Evolutionary conservation across 2,888 invertebrate genomes (phyloP).

Genomic region (Dryomyza anilis): DNA sequence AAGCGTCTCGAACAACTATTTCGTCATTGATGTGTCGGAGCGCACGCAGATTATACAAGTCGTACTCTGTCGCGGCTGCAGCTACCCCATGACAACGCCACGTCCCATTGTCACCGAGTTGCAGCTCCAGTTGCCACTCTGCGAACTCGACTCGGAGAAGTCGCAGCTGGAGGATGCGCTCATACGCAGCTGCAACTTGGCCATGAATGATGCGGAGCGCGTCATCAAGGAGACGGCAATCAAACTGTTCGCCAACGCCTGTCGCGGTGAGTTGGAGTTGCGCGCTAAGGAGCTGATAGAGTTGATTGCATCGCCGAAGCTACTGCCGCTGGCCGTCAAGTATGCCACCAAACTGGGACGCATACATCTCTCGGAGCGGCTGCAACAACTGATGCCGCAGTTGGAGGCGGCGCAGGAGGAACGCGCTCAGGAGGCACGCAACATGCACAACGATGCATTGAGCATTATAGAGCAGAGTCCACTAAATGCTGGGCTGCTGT

Average conservation of each 20-base stretch:
- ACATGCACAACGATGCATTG: conserved; percentile 41
- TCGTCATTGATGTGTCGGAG: conserved; percentile 80
- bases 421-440: conserved; percentile 26
- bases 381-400: conserved; percentile 67
- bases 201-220: conserved; percentile 70
- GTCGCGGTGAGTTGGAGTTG: conserved; percentile 81
- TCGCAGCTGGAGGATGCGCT: conserved; percentile 78
- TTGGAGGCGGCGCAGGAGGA: conserved; percentile 47
- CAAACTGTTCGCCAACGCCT: conserved; percentile 89
- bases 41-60: conserved; percentile 77
- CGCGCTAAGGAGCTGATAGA: conserved; percentile 87
- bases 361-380: conserved; percentile 78
- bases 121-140: conserved; percentile 76
- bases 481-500: conserved; percentile 35
- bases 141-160: conserved; percentile 80
- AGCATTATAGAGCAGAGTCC: conserved; percentile 43
- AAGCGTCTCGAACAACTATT: conserved; percentile 75
- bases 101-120: conserved; percentile 82
- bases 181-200: conserved; percentile 69
- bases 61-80: conserved; percentile 85
- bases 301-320: conserved; percentile 76
- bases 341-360: conserved; percentile 82
- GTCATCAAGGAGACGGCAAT: conserved; percentile 78
- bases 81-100: conserved; percentile 86
- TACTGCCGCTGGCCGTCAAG: conserved; percentile 84